These are phyloP conservation scores for Otolemur garnettii DNA, from an alignment of 2,113 vertebrate species.

Conservation along the genomic window DNA sequence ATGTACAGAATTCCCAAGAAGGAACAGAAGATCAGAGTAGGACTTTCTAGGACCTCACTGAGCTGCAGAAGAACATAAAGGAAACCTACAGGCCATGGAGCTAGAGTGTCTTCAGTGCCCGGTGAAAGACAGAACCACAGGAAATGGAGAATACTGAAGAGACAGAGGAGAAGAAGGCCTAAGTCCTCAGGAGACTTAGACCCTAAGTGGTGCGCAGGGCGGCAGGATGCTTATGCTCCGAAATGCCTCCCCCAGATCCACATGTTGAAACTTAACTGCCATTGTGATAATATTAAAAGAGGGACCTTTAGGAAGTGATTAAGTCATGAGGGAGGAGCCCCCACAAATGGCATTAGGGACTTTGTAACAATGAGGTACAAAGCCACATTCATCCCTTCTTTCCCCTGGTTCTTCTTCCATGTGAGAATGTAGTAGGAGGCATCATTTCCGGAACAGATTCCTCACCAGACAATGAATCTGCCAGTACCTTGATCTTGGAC, in stretches of 20 bases:
- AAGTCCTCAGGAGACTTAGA: not conserved
- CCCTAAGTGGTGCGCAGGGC: not conserved
- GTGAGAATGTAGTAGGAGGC: not conserved
- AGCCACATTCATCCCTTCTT: accelerated
- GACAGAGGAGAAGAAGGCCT: not conserved
- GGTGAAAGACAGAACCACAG: not conserved
- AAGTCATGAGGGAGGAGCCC: not conserved
- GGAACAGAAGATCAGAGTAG: not conserved
- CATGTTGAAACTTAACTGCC: not conserved
- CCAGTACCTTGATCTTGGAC: not conserved
- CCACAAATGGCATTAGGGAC: not conserved
- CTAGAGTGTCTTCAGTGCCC: not conserved
- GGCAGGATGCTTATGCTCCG: not conserved
- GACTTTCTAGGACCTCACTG: not conserved
- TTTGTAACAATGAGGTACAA: not conserved
- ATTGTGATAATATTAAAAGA: not conserved
- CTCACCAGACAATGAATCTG: not conserved
- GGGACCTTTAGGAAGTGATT: not conserved
- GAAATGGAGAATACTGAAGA: not conserved
- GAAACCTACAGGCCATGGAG: not conserved
- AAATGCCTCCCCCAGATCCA: not conserved
- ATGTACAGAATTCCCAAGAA: not conserved
- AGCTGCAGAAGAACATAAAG: not conserved
- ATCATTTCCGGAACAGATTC: not conserved
- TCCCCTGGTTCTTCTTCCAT: not conserved